A percentile compares a stretch with the other conserved stretches of the same genome.
Evolutionary conservation across 2,113 vertebrate genomes (phyloP).

Genomic region (Neolamprologus cancellatus): DNA sequence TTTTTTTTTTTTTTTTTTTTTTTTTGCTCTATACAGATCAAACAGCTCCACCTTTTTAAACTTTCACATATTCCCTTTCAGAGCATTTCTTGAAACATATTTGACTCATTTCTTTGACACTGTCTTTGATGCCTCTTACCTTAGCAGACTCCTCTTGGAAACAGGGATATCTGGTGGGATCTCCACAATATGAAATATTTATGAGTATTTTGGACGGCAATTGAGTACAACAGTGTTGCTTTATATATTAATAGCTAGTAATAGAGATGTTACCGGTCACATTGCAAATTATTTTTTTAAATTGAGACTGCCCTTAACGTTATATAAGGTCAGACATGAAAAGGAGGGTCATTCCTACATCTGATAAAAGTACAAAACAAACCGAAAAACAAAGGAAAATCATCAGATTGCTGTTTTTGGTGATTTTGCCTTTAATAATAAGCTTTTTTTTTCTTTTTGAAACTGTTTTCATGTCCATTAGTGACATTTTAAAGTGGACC

Average conservation of each 20-base stretch:
- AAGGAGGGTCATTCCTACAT: background rate
- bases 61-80: slow-evolving; percentile 47
- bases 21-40: slow-evolving; percentile 10
- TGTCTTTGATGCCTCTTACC: slow-evolving; percentile 47
- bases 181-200: slow-evolving; percentile 43
- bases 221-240: background rate
- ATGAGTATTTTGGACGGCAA: slow-evolving; percentile 46
- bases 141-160: slow-evolving; percentile 16
- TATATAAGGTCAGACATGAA: background rate
- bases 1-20: background rate
- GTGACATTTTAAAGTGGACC: background rate
- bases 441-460: background rate
- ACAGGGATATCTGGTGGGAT: slow-evolving; percentile 30
- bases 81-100: slow-evolving; percentile 17
- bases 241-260: background rate
- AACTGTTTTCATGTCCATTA: background rate
- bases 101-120: slow-evolving; percentile 45
- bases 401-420: background rate
- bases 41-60: slow-evolving; percentile 22
- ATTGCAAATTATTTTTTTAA: background rate
- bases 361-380: background rate
- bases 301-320: background rate
- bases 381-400: background rate
- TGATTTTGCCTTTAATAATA: background rate
- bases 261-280: background rate